phyloP scores from a whole-genome alignment of 1,140 invertebrate genomes.

The Leguminivora glycinivorella region DNA sequence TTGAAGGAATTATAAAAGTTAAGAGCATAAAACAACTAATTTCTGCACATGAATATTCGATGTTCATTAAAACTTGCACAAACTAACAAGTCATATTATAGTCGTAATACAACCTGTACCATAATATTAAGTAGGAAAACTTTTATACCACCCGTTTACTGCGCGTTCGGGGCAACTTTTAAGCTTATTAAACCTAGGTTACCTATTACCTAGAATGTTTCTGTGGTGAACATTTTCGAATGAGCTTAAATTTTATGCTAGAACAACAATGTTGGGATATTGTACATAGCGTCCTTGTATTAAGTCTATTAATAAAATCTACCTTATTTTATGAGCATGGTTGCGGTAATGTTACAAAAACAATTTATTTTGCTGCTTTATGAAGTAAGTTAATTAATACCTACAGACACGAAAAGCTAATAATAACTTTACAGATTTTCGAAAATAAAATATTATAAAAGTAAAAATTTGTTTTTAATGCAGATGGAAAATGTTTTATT shows the following conservation, averaged over 20 bases:
- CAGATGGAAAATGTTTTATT: too few species aligned
- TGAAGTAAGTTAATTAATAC: too few species aligned
- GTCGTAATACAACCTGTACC: background rate
- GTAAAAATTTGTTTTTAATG: too few species aligned
- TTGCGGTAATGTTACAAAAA: too few species aligned
- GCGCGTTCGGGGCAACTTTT: background rate
- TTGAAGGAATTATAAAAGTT: background rate
- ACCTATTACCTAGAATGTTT: conserved; percentile 9
- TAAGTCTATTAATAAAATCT: too few species aligned
- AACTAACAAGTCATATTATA: conserved; percentile 13
- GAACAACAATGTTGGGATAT: background rate
- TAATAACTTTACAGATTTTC: too few species aligned
- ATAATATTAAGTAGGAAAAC: background rate
- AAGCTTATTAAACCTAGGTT: conserved; percentile 3
- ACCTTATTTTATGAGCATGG: background rate
- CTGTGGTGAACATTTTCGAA: background rate
- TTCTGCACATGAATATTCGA: conserved; percentile 12
- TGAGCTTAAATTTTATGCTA: conserved; percentile 4
- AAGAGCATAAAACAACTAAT: background rate
- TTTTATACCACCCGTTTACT: background rate
- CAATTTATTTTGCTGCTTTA: too few species aligned
- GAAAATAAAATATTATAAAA: too few species aligned
- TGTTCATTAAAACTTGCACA: conserved; percentile 7
- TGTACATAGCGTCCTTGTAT: background rate
- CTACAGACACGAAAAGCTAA: too few species aligned